These are phyloP conservation scores for Polyommatus iphigenia DNA, from an alignment of 2,888 invertebrate species.

Conservation along the genomic window DNA sequence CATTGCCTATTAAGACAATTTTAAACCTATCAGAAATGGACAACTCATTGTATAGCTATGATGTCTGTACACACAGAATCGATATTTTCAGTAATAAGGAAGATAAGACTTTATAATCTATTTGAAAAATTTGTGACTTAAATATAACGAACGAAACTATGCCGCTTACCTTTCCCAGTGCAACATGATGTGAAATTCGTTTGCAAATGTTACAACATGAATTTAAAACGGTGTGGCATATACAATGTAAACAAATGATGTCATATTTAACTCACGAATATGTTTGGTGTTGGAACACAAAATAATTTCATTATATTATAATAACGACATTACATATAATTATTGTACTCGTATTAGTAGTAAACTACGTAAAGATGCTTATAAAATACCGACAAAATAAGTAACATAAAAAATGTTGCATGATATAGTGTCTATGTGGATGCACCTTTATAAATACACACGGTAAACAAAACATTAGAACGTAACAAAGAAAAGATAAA, in stretches of 20 bases:
- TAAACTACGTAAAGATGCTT: no score
- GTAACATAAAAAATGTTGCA: no score
- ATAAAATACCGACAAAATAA: no score
- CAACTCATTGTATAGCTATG: no score
- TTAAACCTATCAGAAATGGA: no score
- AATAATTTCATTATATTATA: background rate
- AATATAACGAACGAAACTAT: background rate
- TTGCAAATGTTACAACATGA: background rate
- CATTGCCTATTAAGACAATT: no score
- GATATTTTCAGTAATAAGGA: background rate
- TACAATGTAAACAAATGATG: background rate
- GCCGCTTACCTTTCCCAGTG: background rate
- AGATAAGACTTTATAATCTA: no score
- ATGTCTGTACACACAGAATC: background rate
- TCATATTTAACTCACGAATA: background rate
- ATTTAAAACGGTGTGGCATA: background rate
- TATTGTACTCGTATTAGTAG: no score
- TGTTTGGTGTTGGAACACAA: background rate
- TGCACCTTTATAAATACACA: background rate
- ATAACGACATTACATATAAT: no score
- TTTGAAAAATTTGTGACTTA: background rate
- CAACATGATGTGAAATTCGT: background rate
- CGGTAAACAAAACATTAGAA: background rate
- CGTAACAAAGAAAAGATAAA: background rate
- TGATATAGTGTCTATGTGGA: background rate